phyloP scores from a whole-genome alignment of 2,113 vertebrate genomes.

The Campylomormyrus numenius region DNA sequence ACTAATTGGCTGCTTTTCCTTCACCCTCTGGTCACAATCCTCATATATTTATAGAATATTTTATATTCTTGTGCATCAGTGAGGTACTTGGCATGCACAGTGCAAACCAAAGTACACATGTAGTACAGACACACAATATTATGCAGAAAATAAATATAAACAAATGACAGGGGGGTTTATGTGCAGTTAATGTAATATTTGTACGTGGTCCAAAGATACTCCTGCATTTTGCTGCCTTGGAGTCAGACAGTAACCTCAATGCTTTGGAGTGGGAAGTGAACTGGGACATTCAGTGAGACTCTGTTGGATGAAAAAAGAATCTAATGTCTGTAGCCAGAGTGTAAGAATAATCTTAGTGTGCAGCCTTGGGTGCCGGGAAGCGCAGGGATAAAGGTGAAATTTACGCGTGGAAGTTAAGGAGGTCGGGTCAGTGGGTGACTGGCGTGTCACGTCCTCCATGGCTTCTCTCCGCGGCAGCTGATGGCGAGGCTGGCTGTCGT shows the following conservation, averaged over 20 bases:
- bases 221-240: background rate
- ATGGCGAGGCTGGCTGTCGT: conserved; percentile 88
- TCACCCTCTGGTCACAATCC: background rate
- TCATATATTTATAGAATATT: no score
- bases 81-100: background rate
- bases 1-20: background rate
- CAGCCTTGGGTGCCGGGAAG: background rate
- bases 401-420: background rate
- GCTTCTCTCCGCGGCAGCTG: conserved; percentile 54
- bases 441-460: background rate
- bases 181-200: background rate
- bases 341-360: background rate
- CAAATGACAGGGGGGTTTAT: background rate
- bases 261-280: background rate
- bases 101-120: background rate
- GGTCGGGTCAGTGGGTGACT: background rate
- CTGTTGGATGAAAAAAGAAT: background rate
- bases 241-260: background rate
- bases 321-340: background rate
- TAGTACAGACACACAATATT: background rate
- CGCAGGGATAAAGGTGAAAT: background rate
- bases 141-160: background rate
- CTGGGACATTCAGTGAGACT: background rate
- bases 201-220: background rate
- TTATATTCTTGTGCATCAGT: background rate